These are phyloP conservation scores for Drosophila falleni DNA, from an alignment of 2,888 invertebrate species.

Conservation along the genomic window DNA sequence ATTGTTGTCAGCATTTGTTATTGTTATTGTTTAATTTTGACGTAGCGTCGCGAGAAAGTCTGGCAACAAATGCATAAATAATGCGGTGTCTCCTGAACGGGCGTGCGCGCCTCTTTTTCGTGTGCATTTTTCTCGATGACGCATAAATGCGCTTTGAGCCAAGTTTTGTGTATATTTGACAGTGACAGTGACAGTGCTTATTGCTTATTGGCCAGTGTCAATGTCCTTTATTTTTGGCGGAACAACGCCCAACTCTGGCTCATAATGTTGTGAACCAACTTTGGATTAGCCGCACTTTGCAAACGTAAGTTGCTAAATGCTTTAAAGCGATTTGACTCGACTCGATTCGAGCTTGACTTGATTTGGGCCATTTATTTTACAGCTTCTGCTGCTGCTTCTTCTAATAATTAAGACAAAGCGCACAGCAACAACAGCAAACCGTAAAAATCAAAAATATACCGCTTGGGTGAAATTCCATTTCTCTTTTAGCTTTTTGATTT, in stretches of 20 bases:
- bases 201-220: constrained; percentile 53
- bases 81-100: constrained; percentile 40
- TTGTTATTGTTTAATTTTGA: constrained; percentile 48
- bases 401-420: constrained; percentile 77
- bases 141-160: constrained; percentile 65
- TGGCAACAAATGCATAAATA: constrained; percentile 58
- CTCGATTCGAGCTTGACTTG: constrained; percentile 36
- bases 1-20: constrained; percentile 44
- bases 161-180: constrained; percentile 28
- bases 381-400: constrained; percentile 56
- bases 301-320: constrained; percentile 66
- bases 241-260: constrained; percentile 40
- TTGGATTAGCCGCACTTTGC: constrained; percentile 48
- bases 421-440: constrained; percentile 37
- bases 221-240: constrained; percentile 65
- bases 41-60: constrained; percentile 50
- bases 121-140: constrained; percentile 61
- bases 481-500: constrained; percentile 64
- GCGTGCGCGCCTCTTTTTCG: constrained; percentile 37
- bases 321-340: constrained; percentile 6
- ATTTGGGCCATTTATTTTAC: constrained; percentile 80
- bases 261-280: background rate
- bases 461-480: constrained; percentile 81
- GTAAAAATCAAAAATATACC: constrained; percentile 46
- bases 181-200: constrained; percentile 7